Evolutionary conservation across 2,113 vertebrate species (phyloP).

Genomic region (Takifugu bimaculatus): DNA sequence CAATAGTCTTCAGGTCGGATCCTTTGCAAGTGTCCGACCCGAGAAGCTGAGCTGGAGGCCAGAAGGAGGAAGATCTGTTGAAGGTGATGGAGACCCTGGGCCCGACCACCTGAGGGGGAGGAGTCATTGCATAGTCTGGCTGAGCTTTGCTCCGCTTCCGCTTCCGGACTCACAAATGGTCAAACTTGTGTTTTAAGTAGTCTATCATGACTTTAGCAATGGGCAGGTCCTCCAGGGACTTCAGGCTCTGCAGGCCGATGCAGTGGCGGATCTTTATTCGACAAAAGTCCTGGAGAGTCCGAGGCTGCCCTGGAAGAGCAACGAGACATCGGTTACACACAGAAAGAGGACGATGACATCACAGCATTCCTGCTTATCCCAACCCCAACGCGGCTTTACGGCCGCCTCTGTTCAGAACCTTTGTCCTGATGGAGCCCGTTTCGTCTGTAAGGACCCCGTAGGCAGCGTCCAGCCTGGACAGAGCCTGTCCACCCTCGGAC

Average conservation of each 20-base stretch:
- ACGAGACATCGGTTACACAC: constrained; percentile 4
- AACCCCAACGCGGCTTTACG: too few relatives aligned
- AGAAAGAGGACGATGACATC: too few relatives aligned
- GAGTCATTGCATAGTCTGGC: constrained; percentile 91
- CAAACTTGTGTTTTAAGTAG: constrained; percentile 99
- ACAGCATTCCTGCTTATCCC: too few relatives aligned
- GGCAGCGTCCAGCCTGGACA: too few relatives aligned
- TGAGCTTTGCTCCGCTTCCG: neutral
- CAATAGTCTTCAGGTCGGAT: too few relatives aligned
- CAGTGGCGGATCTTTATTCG: constrained; percentile 96
- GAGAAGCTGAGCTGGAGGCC: neutral
- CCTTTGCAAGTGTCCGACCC: neutral
- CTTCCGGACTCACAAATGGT: constrained; percentile 82
- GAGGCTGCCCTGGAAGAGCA: constrained; percentile 83
- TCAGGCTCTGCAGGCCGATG: constrained; percentile 96
- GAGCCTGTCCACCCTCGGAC: too few relatives aligned
- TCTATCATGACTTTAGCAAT: constrained; percentile 99
- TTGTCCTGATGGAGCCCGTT: too few relatives aligned
- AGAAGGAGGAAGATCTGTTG: neutral
- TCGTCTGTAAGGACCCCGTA: too few relatives aligned
- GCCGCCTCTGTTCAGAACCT: too few relatives aligned
- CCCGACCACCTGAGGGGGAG: constrained; percentile 66
- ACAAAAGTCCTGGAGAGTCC: constrained; percentile 96
- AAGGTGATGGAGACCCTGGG: constrained; percentile 21
- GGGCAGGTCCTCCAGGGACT: constrained; percentile 92